phyloP scores from a whole-genome alignment of 2,888 invertebrate genomes.

The Agonopterix subpropinquella region DNA sequence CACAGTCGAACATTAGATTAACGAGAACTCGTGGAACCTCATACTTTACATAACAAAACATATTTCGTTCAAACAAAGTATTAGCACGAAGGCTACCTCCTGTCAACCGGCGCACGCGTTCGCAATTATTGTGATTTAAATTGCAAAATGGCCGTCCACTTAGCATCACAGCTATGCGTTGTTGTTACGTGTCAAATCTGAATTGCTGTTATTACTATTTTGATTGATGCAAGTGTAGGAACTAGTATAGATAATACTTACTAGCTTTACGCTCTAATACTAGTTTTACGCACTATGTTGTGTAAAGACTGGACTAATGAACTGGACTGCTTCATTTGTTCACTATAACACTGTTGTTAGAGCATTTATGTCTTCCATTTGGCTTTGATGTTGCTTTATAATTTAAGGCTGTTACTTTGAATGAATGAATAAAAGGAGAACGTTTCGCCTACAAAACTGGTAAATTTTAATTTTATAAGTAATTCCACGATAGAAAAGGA shows the following conservation, averaged over 20 bases:
- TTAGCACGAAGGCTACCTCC: slow-evolving; percentile 23
- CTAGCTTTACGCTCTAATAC: slow-evolving; percentile 4
- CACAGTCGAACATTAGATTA: too few relatives aligned
- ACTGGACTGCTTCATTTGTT: too few relatives aligned
- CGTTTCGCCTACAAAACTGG: too few relatives aligned
- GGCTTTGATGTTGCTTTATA: too few relatives aligned
- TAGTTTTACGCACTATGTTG: slow-evolving; percentile 1
- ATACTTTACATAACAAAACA: slow-evolving; percentile 1
- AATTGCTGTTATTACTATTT: slow-evolving; percentile 14
- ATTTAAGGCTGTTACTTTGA: too few relatives aligned
- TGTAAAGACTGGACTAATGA: background rate
- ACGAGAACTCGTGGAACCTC: too few relatives aligned
- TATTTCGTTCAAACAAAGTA: background rate
- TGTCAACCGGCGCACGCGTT: slow-evolving; percentile 28
- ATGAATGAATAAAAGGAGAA: too few relatives aligned
- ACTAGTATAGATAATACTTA: slow-evolving; percentile 6
- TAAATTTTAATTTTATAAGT: too few relatives aligned
- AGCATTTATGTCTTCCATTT: too few relatives aligned
- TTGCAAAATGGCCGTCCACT: slow-evolving; percentile 22
- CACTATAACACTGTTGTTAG: too few relatives aligned
- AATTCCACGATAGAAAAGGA: too few relatives aligned
- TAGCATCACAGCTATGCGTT: slow-evolving; percentile 14
- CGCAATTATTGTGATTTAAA: slow-evolving; percentile 33
- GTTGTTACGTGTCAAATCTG: slow-evolving; percentile 16
- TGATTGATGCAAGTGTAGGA: slow-evolving; percentile 10